Evolutionary conservation across 2,797 vertebrate species (phyloP), one percentile per base, ranked within the genome.

Genomic region (Bufotes viridis): DNA sequence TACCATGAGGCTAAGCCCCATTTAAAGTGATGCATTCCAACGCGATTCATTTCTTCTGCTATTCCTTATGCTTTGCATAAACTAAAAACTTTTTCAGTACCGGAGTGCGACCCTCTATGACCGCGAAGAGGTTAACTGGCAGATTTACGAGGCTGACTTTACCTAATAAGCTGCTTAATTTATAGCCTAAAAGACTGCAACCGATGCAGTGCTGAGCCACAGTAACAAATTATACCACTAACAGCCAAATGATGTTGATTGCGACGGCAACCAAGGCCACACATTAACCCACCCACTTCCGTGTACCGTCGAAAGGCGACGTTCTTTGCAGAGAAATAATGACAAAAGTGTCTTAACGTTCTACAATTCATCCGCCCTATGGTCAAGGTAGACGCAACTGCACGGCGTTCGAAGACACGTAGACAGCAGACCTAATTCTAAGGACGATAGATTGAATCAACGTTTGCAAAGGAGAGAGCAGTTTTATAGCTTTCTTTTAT

Each of bases 161-260:
- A 78, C 69, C 79, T 70, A 82, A 65, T 86, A 60, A 89, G 60
- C 76, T 78, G 51, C 70, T 60, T 78, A 82, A 78, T 78, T 86
- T 86, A 89, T 76, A 81, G 87, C 67, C n/a, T 49, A 86, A 89
- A 86, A 86, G 49, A 82, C 70, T 82, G 83, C 79, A 89, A 86
- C 81, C 10, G 69, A 85, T 82, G 87, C 78, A 89, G 79, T 17
- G 51, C 88, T 86, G 74, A 76, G 70, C 88, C 78, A 60, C 53
- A 49, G 63, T 78, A 84, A 85, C 82, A 85, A 85, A 85, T 85
- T 72, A 85, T 49, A 88, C 74, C 82, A 65, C 78, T 75, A 81
- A 76, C 84, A 81, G 57, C 83, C 82, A 82, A 76, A 85, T 76
- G 75, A 76, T 81, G 82, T 72, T 85, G 83, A 29, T 58, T 81